phyloP scores from a whole-genome alignment of 2,113 vertebrate species.

The Alligator mississippiensis region DNA sequence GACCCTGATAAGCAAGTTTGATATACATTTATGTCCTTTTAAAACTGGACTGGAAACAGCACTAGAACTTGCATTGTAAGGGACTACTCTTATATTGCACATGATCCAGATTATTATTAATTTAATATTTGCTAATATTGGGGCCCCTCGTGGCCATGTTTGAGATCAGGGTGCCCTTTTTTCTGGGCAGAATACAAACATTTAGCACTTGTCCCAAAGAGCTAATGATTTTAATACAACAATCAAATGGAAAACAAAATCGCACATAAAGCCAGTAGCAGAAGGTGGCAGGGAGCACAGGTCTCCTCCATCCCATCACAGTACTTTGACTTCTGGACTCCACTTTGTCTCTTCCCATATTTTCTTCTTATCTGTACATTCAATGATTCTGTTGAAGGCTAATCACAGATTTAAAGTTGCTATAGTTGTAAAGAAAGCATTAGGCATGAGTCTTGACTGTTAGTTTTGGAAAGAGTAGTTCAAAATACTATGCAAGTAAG shows the following conservation, averaged over 20 bases:
- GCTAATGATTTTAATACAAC: constrained; percentile 54
- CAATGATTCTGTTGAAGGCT: rapidly evolving
- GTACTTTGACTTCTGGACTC: background rate
- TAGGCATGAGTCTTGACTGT: background rate
- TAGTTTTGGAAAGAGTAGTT: background rate
- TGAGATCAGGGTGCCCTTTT: background rate
- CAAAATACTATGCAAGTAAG: background rate
- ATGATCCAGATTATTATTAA: background rate
- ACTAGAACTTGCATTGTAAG: rapidly evolving
- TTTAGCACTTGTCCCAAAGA: background rate
- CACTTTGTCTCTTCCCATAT: background rate
- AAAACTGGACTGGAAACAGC: background rate
- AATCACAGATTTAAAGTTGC: background rate
- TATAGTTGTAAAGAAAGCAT: background rate
- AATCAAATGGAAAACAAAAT: constrained; percentile 34
- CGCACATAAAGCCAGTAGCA: constrained; percentile 36
- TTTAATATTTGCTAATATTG: background rate
- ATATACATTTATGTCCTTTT: background rate
- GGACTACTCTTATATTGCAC: background rate
- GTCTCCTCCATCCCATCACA: background rate
- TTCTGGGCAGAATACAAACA: background rate
- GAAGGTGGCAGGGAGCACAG: constrained; percentile 25
- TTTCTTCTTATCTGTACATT: background rate
- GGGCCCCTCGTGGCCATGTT: background rate
- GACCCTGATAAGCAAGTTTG: background rate